phyloP scores from a whole-genome alignment of 2,113 vertebrate species.

The Podarcis cretensis region DNA sequence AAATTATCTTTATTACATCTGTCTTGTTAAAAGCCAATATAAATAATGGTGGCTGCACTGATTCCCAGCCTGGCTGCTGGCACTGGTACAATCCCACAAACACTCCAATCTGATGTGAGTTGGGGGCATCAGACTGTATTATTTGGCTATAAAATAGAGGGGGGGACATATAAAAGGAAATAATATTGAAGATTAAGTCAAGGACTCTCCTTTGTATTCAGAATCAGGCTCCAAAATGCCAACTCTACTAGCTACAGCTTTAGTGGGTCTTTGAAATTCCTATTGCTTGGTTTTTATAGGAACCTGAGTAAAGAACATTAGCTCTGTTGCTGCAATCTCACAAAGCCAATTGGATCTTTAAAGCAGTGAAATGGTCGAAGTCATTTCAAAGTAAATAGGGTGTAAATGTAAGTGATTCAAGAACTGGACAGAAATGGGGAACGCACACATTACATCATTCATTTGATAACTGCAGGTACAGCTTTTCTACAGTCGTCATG shows the following conservation, averaged over 20 bases:
- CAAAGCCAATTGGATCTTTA: neutral
- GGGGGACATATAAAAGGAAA: neutral
- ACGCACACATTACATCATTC: neutral
- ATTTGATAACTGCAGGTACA: neutral
- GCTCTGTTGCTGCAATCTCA: neutral
- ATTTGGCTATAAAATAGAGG: slow-evolving; percentile 7
- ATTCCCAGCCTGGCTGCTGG: neutral
- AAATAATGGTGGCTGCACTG: neutral
- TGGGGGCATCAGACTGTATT: neutral
- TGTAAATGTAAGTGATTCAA: neutral
- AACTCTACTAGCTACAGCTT: fast-evolving
- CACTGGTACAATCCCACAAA: neutral
- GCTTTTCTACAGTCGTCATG: neutral
- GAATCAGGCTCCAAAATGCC: slow-evolving; percentile 9
- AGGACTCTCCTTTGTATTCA: neutral
- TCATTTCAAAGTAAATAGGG: neutral
- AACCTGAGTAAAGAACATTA: slow-evolving; percentile 6
- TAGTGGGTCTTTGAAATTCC: neutral
- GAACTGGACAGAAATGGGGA: neutral
- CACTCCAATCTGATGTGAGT: neutral
- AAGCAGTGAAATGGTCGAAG: neutral
- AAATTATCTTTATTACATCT: neutral
- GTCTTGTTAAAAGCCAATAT: neutral
- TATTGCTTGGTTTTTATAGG: neutral
- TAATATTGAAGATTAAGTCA: slow-evolving; percentile 2